Conservation (phyloP, 2,888 invertebrate genomes). For the Callyntrura sp. region DNA sequence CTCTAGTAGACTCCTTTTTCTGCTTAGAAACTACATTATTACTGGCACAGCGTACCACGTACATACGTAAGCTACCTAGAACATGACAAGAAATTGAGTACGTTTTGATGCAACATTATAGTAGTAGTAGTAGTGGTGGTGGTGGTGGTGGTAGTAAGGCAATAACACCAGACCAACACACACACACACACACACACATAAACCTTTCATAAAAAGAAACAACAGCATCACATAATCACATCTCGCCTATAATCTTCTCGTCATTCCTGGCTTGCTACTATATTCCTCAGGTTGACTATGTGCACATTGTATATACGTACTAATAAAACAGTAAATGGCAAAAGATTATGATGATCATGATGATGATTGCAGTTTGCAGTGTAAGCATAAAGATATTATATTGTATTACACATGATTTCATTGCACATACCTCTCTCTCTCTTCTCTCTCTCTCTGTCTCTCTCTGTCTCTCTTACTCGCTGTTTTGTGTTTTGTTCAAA, state of each 20-base stretch:
- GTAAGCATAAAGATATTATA: constrained; percentile 28
- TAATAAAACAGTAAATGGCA: constrained; percentile 38
- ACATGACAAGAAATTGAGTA: constrained; percentile 52
- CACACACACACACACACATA: background rate
- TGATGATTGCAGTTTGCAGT: constrained; percentile 50
- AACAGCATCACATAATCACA: constrained; percentile 13
- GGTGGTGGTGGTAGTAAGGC: background rate
- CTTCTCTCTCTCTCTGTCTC: too few relatives aligned
- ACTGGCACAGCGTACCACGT: background rate
- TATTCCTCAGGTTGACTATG: constrained; percentile 15
- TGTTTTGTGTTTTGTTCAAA: background rate
- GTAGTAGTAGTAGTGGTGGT: background rate
- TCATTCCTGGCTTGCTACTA: constrained; percentile 1
- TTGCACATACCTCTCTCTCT: constrained; percentile 2
- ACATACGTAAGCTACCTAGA: constrained; percentile 26
- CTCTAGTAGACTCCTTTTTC: constrained; percentile 50
- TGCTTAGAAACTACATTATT: constrained; percentile 53
- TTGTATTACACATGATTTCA: constrained; percentile 11
- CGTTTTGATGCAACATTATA: constrained; percentile 30
- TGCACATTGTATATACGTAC: background rate
- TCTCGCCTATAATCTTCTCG: background rate
- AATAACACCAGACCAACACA: constrained; percentile 43
- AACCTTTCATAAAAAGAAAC: constrained; percentile 23
- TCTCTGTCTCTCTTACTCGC: background rate
- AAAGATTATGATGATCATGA: constrained; percentile 49